Evolutionary conservation across 1,140 invertebrate species (phyloP).

Genomic region (Littorina saxatilis): DNA sequence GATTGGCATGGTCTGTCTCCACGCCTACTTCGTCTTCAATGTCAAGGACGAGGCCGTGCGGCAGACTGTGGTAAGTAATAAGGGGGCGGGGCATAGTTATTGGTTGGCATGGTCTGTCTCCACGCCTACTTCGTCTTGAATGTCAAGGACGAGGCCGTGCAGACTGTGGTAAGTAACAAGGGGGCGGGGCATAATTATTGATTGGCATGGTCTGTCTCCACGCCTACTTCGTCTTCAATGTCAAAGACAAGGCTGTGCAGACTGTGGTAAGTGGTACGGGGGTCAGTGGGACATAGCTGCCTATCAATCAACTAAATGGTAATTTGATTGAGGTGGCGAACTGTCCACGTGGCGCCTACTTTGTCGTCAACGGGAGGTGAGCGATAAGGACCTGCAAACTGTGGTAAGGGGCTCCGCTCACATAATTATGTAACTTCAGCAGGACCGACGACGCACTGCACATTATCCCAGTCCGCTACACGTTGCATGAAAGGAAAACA

Average conservation of each 20-base stretch:
- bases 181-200: background rate
- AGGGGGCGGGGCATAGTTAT: background rate
- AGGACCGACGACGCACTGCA: too few relatives aligned
- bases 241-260: conserved; percentile 54
- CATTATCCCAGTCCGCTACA: too few relatives aligned
- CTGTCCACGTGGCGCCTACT: too few relatives aligned
- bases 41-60: conserved; percentile 48
- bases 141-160: conserved; percentile 51
- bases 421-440: too few relatives aligned
- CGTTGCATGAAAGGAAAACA: too few relatives aligned
- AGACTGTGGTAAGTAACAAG: conserved; percentile 47
- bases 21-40: conserved; percentile 43
- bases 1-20: background rate
- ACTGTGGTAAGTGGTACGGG: conserved; percentile 43
- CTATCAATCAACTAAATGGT: too few relatives aligned
- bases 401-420: too few relatives aligned
- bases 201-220: background rate
- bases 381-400: too few relatives aligned
- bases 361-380: too few relatives aligned
- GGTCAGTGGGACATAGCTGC: background rate
- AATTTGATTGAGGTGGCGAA: too few relatives aligned
- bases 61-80: conserved; percentile 51
- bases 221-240: conserved; percentile 43
- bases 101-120: conserved; percentile 42
- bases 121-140: conserved; percentile 58